phyloP scores from a whole-genome alignment of 2,797 vertebrate genomes.

The Lepus townsendii region DNA sequence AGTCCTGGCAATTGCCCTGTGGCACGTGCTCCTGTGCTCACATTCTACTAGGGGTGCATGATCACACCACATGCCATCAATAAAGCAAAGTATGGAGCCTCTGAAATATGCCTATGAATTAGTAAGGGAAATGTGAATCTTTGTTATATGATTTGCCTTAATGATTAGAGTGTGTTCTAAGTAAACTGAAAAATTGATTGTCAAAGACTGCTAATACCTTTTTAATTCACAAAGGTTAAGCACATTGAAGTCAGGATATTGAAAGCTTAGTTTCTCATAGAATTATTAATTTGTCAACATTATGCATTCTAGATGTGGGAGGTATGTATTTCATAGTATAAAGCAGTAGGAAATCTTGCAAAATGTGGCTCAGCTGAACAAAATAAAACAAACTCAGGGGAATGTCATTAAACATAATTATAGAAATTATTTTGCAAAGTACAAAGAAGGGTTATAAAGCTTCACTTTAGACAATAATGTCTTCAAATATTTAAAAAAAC shows the following conservation, averaged over 20 bases:
- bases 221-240: constrained; percentile 78
- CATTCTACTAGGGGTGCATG: neutral
- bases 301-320: constrained; percentile 68
- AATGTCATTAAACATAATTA: constrained; percentile 69
- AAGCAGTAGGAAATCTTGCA: constrained; percentile 65
- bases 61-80: neutral
- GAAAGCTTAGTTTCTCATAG: constrained; percentile 71
- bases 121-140: constrained; percentile 68
- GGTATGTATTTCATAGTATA: constrained; percentile 71
- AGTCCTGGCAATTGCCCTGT: neutral
- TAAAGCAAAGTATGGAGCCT: constrained; percentile 40
- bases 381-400: constrained; percentile 61
- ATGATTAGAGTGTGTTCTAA: constrained; percentile 75
- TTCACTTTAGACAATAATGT: constrained; percentile 57
- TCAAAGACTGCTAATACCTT: constrained; percentile 72
- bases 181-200: constrained; percentile 73
- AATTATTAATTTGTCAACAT: constrained; percentile 80
- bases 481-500: constrained; percentile 44
- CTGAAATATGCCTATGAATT: constrained; percentile 68
- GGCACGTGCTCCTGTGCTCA: neutral
- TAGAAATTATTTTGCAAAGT: constrained; percentile 35
- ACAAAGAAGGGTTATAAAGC: constrained; percentile 32
- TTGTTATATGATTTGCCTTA: constrained; percentile 73
- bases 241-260: constrained; percentile 73
- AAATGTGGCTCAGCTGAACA: constrained; percentile 61